phyloP scores from a whole-genome alignment of 53 echinoderm and acorn worm species.

The Echinarachnius parma region DNA sequence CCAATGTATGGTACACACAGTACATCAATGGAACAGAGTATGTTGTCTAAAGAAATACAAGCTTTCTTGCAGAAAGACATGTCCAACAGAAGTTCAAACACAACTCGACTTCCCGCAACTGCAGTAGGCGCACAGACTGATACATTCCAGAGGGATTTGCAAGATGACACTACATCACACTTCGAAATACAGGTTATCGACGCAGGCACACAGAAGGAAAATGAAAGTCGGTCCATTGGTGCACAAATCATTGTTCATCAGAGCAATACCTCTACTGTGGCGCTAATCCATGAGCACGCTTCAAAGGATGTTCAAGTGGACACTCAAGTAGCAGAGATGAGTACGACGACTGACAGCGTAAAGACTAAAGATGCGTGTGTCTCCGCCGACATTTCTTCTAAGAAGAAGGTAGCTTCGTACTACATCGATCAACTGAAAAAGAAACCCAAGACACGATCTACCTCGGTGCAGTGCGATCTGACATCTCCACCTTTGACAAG shows the following conservation, averaged over 20 bases:
- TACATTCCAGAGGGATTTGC: too few species aligned
- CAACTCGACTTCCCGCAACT: too few species aligned
- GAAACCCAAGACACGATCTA: slow-evolving; percentile 11
- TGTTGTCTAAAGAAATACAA: slow-evolving; percentile 9
- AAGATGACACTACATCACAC: slow-evolving; percentile 13
- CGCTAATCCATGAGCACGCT: not conserved
- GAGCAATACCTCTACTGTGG: slow-evolving; percentile 1
- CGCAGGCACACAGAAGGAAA: not conserved
- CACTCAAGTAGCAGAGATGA: not conserved
- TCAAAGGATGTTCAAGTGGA: slow-evolving; percentile 4
- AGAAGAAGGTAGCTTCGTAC: slow-evolving; percentile 18
- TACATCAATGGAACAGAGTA: slow-evolving; percentile 14
- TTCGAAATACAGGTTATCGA: not conserved
- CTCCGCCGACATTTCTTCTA: slow-evolving; percentile 15
- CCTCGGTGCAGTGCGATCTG: slow-evolving; percentile 10
- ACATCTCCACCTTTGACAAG: not conserved
- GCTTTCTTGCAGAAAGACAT: slow-evolving; percentile 4
- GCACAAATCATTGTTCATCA: not conserved
- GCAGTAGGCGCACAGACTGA: too few species aligned
- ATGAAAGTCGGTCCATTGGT: not conserved
- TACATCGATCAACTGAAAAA: slow-evolving; percentile 29
- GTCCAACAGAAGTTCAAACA: not conserved
- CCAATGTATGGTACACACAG: slow-evolving; percentile 28
- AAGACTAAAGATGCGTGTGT: slow-evolving; percentile 3
- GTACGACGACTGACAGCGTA: not conserved